phyloP scores from a whole-genome alignment of 2,888 invertebrate genomes.

The Drosophila anomelani region DNA sequence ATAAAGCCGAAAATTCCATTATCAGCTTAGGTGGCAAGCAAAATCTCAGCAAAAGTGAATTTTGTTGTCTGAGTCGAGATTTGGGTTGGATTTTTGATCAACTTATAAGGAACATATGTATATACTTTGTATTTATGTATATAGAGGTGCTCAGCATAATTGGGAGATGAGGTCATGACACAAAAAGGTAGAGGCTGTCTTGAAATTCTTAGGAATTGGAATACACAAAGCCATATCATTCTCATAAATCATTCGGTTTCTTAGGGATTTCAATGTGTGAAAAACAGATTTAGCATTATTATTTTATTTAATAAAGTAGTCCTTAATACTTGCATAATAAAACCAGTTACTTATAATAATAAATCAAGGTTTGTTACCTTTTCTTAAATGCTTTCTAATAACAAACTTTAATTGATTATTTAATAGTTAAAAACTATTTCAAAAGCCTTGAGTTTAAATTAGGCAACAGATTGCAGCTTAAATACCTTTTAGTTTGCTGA shows the following conservation, averaged over 20 bases:
- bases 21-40: background rate
- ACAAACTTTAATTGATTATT: background rate
- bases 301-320: background rate
- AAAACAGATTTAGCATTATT: background rate
- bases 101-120: slow-evolving; percentile 21
- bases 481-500: background rate
- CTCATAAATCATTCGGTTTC: slow-evolving; percentile 38
- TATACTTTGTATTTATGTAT: slow-evolving; percentile 20
- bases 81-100: slow-evolving; percentile 4
- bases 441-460: slow-evolving; percentile 14
- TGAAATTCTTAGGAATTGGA: slow-evolving; percentile 22
- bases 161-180: slow-evolving; percentile 62
- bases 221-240: slow-evolving; percentile 17
- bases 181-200: slow-evolving; percentile 51
- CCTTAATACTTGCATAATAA: background rate
- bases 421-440: background rate
- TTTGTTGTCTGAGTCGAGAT: background rate
- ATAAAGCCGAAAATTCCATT: background rate
- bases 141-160: slow-evolving; percentile 53
- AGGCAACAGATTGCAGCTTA: slow-evolving; percentile 5
- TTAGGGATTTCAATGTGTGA: slow-evolving; percentile 5
- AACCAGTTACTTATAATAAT: background rate
- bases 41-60: slow-evolving; percentile 1
- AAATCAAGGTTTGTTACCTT: slow-evolving; percentile 1
- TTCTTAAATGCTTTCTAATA: slow-evolving; percentile 8